Evolutionary conservation across 2,113 vertebrate species (phyloP).

Genomic region (Callocephalon fimbriatum): DNA sequence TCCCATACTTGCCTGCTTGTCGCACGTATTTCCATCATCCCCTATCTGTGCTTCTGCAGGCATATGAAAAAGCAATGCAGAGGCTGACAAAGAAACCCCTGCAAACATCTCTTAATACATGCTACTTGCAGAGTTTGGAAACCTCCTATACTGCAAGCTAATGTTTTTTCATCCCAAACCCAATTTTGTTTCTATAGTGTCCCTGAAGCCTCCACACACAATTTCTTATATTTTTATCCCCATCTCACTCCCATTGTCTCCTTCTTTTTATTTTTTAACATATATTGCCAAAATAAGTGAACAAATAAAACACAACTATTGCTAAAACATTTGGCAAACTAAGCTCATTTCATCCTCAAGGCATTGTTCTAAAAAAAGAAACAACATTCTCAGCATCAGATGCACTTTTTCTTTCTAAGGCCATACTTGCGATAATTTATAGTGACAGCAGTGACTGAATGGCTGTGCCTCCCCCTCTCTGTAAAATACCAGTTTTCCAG

Average conservation of each 20-base stretch:
- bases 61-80: not conserved
- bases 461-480: not conserved
- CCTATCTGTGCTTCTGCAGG: not conserved
- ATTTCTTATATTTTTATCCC: not conserved
- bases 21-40: not conserved
- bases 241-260: not conserved
- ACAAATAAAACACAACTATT: not conserved
- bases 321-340: slow-evolving; percentile 6
- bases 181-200: not conserved
- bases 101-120: not conserved
- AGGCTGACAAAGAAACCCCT: not conserved
- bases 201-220: not conserved
- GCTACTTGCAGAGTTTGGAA: not conserved
- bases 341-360: slow-evolving; percentile 31
- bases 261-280: not conserved
- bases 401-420: slow-evolving; percentile 34
- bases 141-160: not conserved
- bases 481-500: slow-evolving; percentile 17
- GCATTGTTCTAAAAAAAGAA: slow-evolving; percentile 38
- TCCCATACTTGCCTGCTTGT: not conserved
- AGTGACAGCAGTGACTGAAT: slow-evolving; percentile 37
- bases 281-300: slow-evolving; percentile 16
- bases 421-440: not conserved
- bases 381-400: slow-evolving; percentile 17
- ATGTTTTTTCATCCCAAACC: not conserved